Base-by-base conservation (phyloP, 2,113 vertebrate species). In the Crotalus viridis region DNA sequence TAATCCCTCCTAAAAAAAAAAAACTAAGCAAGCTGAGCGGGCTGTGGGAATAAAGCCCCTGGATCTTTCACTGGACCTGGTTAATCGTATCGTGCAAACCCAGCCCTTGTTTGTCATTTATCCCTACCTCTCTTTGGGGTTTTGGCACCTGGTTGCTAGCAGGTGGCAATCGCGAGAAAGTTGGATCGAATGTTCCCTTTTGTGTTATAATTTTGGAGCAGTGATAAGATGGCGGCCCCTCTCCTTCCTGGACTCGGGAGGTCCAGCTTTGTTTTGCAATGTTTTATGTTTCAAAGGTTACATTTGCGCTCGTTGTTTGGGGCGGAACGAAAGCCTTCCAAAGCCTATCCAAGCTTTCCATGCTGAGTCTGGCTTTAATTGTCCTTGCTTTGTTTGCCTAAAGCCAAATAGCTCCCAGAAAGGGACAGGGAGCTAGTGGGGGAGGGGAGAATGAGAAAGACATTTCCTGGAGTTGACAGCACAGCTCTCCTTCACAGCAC, bases 161-260 rank as follows among this genome's bases (percentile, higher is more conserved):
- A 39, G 69, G 69, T 81, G 69, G 69, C 69, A 7, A 39, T 7
- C 17, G 69, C 69, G 17, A 39, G 69, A 6, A 19, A 81, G 17
- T 39, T 81, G 69, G 69, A 81, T 39, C 0, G 17, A 2, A 6
- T 39, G 5, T 39, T 74, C 7, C 69, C 15, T 39, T 74, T 74
- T 39, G n/a, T 74, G 15, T 81, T 81, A 19, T 7, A 81, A 39
- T 81, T 81, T 33, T 81, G 69, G 69, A 19, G 15, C 69, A 8
- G 5, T 19, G 69, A 39, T 81, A 81, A 81, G 69, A 81, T 39
- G n/a, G 15, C 2, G n/a, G n/a, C 6, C 39, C 2, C 19, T 81
- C 39, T 13, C 6, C n/a, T 13, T 33, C n/a, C 10, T 33, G 28
- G 28, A 74, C 5, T 33, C 0, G 0, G 33, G 5, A 19, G 13